phyloP scores from a whole-genome alignment of 2,888 invertebrate species.

The Drosophila cognata region DNA sequence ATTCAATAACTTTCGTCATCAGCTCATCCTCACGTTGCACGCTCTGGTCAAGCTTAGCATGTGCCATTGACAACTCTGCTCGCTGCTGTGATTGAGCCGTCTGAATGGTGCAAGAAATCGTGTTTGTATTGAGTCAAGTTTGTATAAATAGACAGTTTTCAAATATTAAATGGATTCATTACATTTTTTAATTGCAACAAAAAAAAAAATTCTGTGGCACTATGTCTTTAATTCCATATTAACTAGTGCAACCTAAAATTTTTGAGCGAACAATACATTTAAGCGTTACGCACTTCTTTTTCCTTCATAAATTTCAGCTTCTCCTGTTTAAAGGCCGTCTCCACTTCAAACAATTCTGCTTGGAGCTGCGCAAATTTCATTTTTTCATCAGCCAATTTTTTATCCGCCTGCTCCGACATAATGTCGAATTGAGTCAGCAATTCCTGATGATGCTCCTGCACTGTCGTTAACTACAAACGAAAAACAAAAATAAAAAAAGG shows the following conservation, averaged over 20 bases:
- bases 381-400: conserved; percentile 1
- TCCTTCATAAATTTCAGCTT: not conserved
- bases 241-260: not conserved
- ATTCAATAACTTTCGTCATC: not conserved
- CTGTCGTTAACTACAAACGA: not conserved
- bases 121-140: not conserved
- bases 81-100: not conserved
- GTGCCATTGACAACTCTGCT: not conserved
- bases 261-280: not conserved
- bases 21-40: not conserved
- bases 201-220: not conserved
- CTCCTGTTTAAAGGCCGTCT: conserved; percentile 1
- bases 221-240: not conserved
- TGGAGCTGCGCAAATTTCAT: not conserved
- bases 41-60: not conserved
- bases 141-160: not conserved
- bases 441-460: not conserved
- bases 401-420: not conserved
- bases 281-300: conserved; percentile 12
- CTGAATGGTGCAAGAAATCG: not conserved
- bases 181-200: not conserved
- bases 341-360: not conserved
- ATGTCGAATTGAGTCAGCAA: not conserved
- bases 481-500: not conserved
- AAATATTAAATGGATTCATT: not conserved